A percentile compares a stretch with the other conserved stretches of the same genome.
Conservation (phyloP, 2,797 vertebrate species). For the Agapornis canus region DNA sequence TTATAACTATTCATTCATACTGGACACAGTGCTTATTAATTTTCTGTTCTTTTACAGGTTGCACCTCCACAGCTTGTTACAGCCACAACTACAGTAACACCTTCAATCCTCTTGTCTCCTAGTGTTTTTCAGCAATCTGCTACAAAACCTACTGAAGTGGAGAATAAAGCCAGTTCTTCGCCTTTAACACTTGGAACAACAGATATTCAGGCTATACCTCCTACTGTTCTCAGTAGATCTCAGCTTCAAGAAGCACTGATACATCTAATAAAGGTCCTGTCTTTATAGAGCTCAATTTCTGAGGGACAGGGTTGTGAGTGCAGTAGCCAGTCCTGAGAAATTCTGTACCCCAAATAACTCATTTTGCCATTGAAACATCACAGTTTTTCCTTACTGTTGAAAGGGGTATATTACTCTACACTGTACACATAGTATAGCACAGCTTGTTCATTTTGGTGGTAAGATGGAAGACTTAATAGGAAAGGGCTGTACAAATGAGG, state of each 20-base stretch:
- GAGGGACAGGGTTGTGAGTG: neutral
- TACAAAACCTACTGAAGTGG: conserved; percentile 77
- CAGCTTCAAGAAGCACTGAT: conserved; percentile 93
- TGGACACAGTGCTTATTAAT: neutral
- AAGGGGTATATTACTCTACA: neutral
- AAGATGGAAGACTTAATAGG: neutral
- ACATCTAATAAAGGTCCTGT: conserved; percentile 88
- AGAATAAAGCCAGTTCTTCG: conserved; percentile 76
- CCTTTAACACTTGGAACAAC: conserved; percentile 72
- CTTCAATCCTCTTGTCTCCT: conserved; percentile 90
- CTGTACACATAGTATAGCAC: neutral
- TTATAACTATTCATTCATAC: neutral
- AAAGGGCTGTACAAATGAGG: neutral
- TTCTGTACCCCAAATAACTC: neutral
- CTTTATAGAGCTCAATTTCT: neutral
- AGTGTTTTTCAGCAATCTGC: conserved; percentile 91
- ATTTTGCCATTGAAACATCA: neutral
- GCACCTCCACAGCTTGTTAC: conserved; percentile 79
- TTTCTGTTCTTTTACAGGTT: conserved; percentile 66
- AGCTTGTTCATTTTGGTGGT: neutral
- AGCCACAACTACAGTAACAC: conserved; percentile 72
- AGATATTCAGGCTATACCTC: conserved; percentile 75
- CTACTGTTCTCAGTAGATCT: conserved; percentile 83
- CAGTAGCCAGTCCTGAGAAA: neutral
- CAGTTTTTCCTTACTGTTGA: neutral